These are phyloP conservation scores for Conopomorpha cramerella DNA, from an alignment of 1,140 invertebrate genomes.

Conservation along the genomic window DNA sequence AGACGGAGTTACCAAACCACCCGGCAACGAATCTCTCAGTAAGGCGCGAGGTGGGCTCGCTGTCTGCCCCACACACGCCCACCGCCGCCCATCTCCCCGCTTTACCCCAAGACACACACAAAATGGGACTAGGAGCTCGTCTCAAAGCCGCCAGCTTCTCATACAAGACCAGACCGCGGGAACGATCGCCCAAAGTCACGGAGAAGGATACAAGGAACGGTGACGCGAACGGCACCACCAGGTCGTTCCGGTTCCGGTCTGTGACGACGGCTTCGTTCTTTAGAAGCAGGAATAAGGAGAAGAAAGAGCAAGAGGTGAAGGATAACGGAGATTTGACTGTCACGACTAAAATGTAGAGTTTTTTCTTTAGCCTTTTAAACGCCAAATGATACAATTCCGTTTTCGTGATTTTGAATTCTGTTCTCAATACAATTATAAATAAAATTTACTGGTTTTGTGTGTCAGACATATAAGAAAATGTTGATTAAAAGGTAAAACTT, in stretches of 20 bases:
- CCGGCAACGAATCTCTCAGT: slow-evolving; percentile 32
- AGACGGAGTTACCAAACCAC: slow-evolving; percentile 17
- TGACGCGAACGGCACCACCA: slow-evolving; percentile 26
- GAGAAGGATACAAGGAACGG: slow-evolving; percentile 17
- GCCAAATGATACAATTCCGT: too few relatives aligned
- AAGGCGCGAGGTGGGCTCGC: slow-evolving; percentile 18
- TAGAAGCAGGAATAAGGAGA: slow-evolving; percentile 23
- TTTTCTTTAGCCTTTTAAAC: too few relatives aligned
- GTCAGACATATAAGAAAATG: too few relatives aligned
- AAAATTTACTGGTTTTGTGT: too few relatives aligned
- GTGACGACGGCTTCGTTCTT: slow-evolving; percentile 43
- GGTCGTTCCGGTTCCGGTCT: slow-evolving; percentile 37
- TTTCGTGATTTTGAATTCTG: too few relatives aligned
- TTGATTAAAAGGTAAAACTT: too few relatives aligned
- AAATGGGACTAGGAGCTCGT: slow-evolving; percentile 14
- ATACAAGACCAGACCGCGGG: slow-evolving; percentile 25
- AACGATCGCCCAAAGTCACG: slow-evolving; percentile 24
- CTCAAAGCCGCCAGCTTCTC: slow-evolving; percentile 47
- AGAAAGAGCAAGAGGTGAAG: slow-evolving; percentile 16
- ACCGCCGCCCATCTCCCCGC: slow-evolving; percentile 11
- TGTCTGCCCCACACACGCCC: slow-evolving; percentile 28
- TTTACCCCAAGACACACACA: slow-evolving; percentile 4
- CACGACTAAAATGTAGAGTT: slow-evolving; percentile 29
- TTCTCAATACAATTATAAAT: too few relatives aligned
- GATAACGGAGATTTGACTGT: slow-evolving; percentile 21